phyloP scores from a whole-genome alignment of 2,797 vertebrate genomes.

The Gallinago stenura region DNA sequence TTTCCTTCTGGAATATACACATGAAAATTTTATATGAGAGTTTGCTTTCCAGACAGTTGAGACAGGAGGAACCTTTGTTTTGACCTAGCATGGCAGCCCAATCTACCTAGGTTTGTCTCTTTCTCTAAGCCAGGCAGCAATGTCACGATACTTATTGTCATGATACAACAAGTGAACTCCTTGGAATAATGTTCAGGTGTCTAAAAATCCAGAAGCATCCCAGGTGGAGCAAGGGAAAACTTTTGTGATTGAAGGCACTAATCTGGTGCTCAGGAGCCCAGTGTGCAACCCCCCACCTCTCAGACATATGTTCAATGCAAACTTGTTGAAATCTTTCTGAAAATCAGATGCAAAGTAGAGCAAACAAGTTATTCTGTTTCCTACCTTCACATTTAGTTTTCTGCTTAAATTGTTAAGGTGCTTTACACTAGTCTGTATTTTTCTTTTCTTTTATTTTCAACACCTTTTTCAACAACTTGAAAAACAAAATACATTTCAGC shows the following conservation, averaged over 20 bases:
- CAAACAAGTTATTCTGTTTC: not conserved
- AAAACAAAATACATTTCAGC: not conserved
- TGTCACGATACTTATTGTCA: too few relatives aligned
- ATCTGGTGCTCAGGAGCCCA: not conserved
- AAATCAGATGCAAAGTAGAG: not conserved
- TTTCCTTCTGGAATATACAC: not conserved
- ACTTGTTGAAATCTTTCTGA: not conserved
- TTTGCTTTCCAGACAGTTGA: not conserved
- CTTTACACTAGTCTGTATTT: not conserved
- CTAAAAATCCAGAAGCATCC: not conserved
- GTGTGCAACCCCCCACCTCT: not conserved
- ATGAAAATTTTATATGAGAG: rapidly evolving
- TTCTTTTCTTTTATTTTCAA: not conserved
- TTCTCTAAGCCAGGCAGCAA: not conserved
- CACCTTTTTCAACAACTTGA: not conserved
- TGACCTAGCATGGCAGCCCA: not conserved
- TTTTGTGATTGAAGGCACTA: not conserved
- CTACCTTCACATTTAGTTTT: rapidly evolving
- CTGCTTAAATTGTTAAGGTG: not conserved
- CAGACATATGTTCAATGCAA: not conserved
- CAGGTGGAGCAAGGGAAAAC: not conserved
- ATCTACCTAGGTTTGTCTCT: not conserved
- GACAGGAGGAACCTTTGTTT: not conserved
- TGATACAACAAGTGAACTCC: not conserved
- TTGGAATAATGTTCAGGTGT: not conserved